phyloP scores from a whole-genome alignment of 2,888 invertebrate species.

The Drosophila monieri region DNA sequence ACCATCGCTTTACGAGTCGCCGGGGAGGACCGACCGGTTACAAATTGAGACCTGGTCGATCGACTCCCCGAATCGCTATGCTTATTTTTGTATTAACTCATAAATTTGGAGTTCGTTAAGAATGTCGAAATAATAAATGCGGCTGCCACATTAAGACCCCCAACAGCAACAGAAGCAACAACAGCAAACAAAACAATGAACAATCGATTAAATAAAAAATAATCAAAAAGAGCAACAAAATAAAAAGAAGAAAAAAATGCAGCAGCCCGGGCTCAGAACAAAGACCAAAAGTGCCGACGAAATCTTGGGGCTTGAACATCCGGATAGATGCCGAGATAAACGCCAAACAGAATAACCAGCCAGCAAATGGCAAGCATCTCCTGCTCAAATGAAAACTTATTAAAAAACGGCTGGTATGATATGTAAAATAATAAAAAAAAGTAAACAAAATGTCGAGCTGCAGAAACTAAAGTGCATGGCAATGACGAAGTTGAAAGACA shows the following conservation, averaged over 20 bases:
- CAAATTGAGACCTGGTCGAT: constrained; percentile 55
- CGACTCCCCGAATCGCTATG: constrained; percentile 26
- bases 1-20: background rate
- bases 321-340: constrained; percentile 51
- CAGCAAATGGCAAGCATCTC: constrained; percentile 35
- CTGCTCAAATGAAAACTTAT: constrained; percentile 69
- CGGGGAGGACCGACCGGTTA: constrained; percentile 66
- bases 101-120: constrained; percentile 81
- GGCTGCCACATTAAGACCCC: constrained; percentile 73
- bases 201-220: constrained; percentile 79
- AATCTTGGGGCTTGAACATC: constrained; percentile 54
- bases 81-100: constrained; percentile 77
- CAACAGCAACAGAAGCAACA: constrained; percentile 46
- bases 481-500: constrained; percentile 17
- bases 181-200: constrained; percentile 72
- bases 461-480: constrained; percentile 11
- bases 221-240: constrained; percentile 61
- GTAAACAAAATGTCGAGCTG: constrained; percentile 10
- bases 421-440: constrained; percentile 55
- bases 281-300: constrained; percentile 59
- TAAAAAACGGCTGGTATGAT: constrained; percentile 61
- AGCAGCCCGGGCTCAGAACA: constrained; percentile 33
- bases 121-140: constrained; percentile 81
- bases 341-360: constrained; percentile 10
- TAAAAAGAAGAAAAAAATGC: constrained; percentile 67